Base-by-base conservation (phyloP, 2,113 vertebrate species). In the Limnothrissa miodon region DNA sequence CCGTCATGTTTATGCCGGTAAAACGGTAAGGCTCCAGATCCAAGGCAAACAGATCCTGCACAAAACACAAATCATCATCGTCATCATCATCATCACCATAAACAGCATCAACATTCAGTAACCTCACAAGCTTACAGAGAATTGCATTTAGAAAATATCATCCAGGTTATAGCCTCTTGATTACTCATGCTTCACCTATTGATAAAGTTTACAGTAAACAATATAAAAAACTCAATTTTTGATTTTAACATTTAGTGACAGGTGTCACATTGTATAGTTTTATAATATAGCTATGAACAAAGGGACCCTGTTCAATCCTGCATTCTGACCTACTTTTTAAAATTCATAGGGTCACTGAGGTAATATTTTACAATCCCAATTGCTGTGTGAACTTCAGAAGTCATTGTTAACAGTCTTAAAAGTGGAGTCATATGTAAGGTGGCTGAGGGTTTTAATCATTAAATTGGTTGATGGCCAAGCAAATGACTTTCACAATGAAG, bases 1-100 rank as follows among this genome's bases (percentile, higher is more conserved):
- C 97, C 0, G 98, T 99, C 97, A 99, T 97, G 87, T 99, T 99
- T 39, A 99, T 98, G 1, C 98, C 98, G 0, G 97, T 99, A 93
- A 99, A 99, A 84, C 97, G 95, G 83, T 99, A 99, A n/a, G 97
- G 96, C 89, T 99, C 98, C 88, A 99, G 93, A 87, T 99, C 97
- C 89, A 99, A 89, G 0, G 98, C 98, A 89, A 99, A 99, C 83
- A 99, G 90, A 91, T 99, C 98, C 98, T 99, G 88, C 29, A 42
- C 42, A 42, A 4, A 2, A 42, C n/a, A 42, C 42, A 80, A 48
- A 25, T 2, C 19, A 42, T 42, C 1, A 23, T 70, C 46, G 19
- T n/a, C 56, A 59, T 1, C 56, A 59, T 4, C n/a, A 59, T 1
- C 56, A 23, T 8, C 56, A 62, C 19, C 15, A 53, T 4, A 15